Base-by-base conservation (phyloP, 2,888 invertebrate species). In the Nomada goodeniana region DNA sequence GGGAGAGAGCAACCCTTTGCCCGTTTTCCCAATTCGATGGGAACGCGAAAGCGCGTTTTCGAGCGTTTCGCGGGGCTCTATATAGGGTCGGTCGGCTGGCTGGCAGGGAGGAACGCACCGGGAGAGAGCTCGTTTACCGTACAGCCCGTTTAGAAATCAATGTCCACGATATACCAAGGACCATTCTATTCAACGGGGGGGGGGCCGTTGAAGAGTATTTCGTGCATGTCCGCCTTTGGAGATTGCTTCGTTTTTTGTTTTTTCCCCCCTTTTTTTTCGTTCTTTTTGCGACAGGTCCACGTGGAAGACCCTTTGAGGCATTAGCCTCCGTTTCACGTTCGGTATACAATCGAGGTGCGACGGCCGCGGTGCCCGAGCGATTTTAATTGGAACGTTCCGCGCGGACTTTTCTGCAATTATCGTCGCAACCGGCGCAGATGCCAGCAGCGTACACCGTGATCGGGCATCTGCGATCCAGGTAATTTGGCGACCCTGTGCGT, bases 1-100 rank as follows among this genome's bases (percentile, higher is more conserved):
- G 76, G 50, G 76, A 71, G 86, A 85, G 86, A 85, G 83, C 89
- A 88, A 90, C 89, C 91, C 90, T 91, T 91, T 89, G 88, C 89
- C 82, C 84, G 88, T 86, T 90, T 88, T 90, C 89, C 90, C 86
- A 85, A 88, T 89, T 90, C 87, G 89, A 90, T 89, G 88, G 88
- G 85, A 90, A 88, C 87, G 87, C 88, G 84, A 82, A 85, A 80
- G 76, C 88, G 89, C 89, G 88, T 87, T 89, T 88, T 90, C 89
- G 88, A 80, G 82, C 85, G 77, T 82, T 86, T 77, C 85, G 78
- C 84, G 74, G 75, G 82, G 70, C 68, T 79, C 68, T 73, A 71
- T 57, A 60, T 57, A 60, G 52, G 65, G 72, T 47, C 42, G 70
- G 55, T 26, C 57, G 59, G 59, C 55, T 61, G 64, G 69, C 76